Base-by-base conservation (phyloP, 2,888 invertebrate species). In the Polyommatus iphigenia region DNA sequence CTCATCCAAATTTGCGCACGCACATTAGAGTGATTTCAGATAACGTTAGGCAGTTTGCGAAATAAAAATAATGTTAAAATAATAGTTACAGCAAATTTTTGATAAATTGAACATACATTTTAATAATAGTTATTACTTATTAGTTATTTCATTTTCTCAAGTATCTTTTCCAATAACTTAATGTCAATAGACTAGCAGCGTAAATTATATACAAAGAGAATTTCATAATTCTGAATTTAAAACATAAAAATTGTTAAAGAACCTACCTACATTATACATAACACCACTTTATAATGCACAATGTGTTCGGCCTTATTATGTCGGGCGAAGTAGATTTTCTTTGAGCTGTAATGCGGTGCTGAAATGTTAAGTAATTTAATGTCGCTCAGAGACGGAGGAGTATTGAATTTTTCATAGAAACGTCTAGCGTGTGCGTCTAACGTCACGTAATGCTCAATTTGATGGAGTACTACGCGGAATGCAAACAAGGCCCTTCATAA, bases 391-490 rank as follows among this genome's bases (percentile, higher is more conserved):
- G 83, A 85, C 80, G 81, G 80, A 80, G 80, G 79, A 85, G 83
- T 83, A 81, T 83, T 85, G 87, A 89, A 89, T 89, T 89, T 81
- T 89, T 86, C 86, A 86, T 88, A 88, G 87, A 86, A 86, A 87
- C 83, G 84, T 46, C 75, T n/a, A 13, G 41, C 78, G 81, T 87
- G 80, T 86, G 86, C 85, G 87, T 84, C 83, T 85, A 83, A 86
- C 89, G 89, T 91, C 93, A 92, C 93, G 92, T 93, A 91, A 89
- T 86, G 89, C 88, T 87, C 87, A 92, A 93, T 93, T 92, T 92
- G 90, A 89, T 90, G 84, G 86, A 86, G 90, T 90, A 88, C 88
- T 87, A 83, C 87, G 85, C 84, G 85, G 91, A 90, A 91, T 91
- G 89, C 88, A 89, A 91, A 91, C 87, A 86, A 84, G 84, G 86